Percentiles rank a stretch among this genome's conserved stretches.
Conservation (phyloP, 2,888 invertebrate species). For the Mimumesa dahlbomi region DNA sequence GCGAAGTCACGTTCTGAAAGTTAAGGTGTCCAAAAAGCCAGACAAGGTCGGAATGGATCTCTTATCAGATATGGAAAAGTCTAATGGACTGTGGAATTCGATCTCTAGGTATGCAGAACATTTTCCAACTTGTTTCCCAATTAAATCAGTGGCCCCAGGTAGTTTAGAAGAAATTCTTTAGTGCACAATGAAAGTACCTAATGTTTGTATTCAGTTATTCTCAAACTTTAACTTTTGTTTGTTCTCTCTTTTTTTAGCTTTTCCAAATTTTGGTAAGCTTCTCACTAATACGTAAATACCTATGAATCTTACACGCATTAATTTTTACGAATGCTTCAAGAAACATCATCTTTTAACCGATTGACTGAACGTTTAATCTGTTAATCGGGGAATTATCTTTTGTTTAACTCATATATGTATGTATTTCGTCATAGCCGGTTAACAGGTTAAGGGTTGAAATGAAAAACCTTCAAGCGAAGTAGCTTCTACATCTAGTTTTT, state of each 20-base stretch:
- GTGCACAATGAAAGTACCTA: background rate
- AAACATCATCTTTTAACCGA: no score
- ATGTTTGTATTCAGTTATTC: background rate
- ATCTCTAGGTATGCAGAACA: slow-evolving; percentile 88
- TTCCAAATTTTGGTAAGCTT: slow-evolving; percentile 78
- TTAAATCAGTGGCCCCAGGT: background rate
- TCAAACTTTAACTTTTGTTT: slow-evolving; percentile 62
- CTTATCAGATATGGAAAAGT: slow-evolving; percentile 89
- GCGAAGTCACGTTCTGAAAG: slow-evolving; percentile 94
- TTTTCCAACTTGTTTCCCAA: background rate
- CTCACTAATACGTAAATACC: slow-evolving; percentile 63
- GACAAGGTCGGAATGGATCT: slow-evolving; percentile 94
- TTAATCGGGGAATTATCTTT: no score
- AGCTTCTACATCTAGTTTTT: background rate
- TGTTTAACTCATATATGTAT: no score
- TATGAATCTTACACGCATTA: background rate
- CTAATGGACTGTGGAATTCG: slow-evolving; percentile 94
- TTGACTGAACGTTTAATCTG: no score
- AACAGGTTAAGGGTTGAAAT: no score
- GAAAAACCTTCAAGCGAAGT: background rate
- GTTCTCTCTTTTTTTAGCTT: slow-evolving; percentile 75
- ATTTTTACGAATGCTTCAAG: background rate
- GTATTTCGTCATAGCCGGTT: no score
- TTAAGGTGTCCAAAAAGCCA: slow-evolving; percentile 94
- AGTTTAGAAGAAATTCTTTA: background rate